These are phyloP conservation scores for Heterodera schachtii DNA, from an alignment of 1,140 invertebrate genomes.

Conservation along the genomic window DNA sequence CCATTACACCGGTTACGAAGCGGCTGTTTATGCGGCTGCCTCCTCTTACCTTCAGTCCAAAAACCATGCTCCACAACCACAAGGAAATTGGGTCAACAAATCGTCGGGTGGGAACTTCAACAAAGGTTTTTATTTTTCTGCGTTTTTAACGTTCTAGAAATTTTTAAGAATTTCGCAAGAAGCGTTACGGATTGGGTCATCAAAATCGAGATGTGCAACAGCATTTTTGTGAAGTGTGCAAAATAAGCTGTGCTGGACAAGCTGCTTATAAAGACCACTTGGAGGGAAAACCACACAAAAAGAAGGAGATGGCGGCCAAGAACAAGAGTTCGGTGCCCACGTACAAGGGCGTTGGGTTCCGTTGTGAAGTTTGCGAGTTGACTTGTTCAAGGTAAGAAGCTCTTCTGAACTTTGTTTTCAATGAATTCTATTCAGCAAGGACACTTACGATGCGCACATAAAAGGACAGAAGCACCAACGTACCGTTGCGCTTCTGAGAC, in stretches of 20 bases:
- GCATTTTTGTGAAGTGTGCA: constrained; percentile 45
- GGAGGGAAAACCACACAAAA: constrained; percentile 97
- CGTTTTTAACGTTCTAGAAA: background rate
- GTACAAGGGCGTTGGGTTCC: constrained; percentile 68
- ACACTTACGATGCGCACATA: constrained; percentile 96
- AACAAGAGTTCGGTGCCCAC: constrained; percentile 61
- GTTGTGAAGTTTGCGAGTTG: constrained; percentile 84
- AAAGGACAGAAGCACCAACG: constrained; percentile 85
- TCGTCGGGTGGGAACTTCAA: background rate
- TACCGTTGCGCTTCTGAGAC: constrained; percentile 74
- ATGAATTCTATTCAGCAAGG: constrained; percentile 69
- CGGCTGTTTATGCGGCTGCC: constrained; percentile 47
- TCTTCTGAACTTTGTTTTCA: background rate
- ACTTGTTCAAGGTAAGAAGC: constrained; percentile 80
- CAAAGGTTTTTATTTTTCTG: background rate
- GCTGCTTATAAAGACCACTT: constrained; percentile 93
- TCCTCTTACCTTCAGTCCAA: constrained; percentile 38
- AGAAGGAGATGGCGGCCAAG: constrained; percentile 89
- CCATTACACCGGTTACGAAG: constrained; percentile 45
- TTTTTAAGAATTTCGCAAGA: constrained; percentile 26
- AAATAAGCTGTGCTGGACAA: constrained; percentile 74
- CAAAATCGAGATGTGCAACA: constrained; percentile 39
- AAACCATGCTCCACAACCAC: constrained; percentile 7
- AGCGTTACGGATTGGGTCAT: constrained; percentile 36
- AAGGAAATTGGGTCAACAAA: constrained; percentile 33